A percentile compares a stretch with the other conserved stretches of the same genome.
Conservation (phyloP, 2,113 vertebrate species). For the Pachycephala philippinensis region DNA sequence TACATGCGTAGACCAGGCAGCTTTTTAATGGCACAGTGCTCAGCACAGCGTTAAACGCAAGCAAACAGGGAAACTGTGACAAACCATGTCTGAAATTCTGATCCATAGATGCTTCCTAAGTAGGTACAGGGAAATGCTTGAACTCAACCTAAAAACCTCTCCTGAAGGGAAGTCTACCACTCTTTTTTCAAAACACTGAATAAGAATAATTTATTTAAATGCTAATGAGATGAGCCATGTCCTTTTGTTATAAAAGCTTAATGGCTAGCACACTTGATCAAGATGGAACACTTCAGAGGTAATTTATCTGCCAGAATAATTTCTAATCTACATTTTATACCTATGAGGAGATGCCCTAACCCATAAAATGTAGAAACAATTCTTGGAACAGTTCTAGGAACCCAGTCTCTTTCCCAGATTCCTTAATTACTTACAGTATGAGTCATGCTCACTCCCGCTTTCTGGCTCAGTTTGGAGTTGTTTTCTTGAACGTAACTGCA, state of each 20-base stretch:
- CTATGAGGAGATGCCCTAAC: conserved; percentile 18
- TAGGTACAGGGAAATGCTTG: background rate
- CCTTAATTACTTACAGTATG: background rate
- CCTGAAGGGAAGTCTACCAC: background rate
- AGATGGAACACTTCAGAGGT: background rate
- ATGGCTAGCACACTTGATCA: background rate
- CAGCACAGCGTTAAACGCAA: background rate
- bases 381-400: conserved; percentile 3
- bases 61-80: background rate
- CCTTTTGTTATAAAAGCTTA: background rate
- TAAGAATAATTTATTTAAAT: background rate
- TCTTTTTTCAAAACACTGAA: background rate
- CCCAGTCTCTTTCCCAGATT: background rate
- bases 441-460: background rate
- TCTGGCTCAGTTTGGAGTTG: background rate
- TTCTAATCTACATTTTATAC: conserved; percentile 29
- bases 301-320: background rate
- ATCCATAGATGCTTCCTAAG: background rate
- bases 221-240: background rate
- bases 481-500: background rate
- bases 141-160: background rate
- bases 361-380: conserved; percentile 6
- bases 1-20: background rate
- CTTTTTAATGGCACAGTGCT: background rate
- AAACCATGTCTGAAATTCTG: background rate